Base-by-base conservation (phyloP, 2,113 vertebrate genomes). In the Paralichthys olivaceus region DNA sequence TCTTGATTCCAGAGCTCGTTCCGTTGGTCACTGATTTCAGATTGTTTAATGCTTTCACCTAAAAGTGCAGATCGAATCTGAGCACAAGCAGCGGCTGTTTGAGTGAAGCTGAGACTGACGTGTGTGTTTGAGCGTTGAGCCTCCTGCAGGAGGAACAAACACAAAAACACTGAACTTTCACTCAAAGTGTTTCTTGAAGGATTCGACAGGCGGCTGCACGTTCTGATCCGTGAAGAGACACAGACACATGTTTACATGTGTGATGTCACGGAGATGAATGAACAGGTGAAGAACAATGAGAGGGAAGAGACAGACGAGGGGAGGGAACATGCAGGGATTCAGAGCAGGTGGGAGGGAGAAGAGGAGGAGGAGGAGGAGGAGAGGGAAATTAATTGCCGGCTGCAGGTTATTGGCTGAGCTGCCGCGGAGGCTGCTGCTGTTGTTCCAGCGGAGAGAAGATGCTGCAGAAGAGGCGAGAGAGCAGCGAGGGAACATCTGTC, bases 351-450 rank as follows among this genome's bases (percentile, higher is more conserved):
- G 64, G 75, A 65, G 64, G 65, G 26, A 4, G 54, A 25, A 32
- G 70, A 34, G 37, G 72, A 55, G 32, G 67, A 69, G 34, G 81
- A 59, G n/a, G 68, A 59, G 65, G 75, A 69, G 80, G 65, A 62
- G 60, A 70, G 55, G 74, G 37, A 61, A 74, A 83, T 79, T 61
- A 86, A 86, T 85, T 87, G 79, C 62, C 59, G 61, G 74, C 87
- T 77, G 79, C 69, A 61, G 80, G 57, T 69, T 43, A 85, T 84
- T 85, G 88, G 89, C 72, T 59, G 72, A 13, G 59, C 74, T 63
- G 70, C 86, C 54, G 82, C 17, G 19, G 76, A 83, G 68, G 72
- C 69, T 84, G 82, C 75, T 82, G 81, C 54, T 80, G 84, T 61
- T 68, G 77, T 77, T 85, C 62, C 75, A 68, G 80, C 34, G 12